Base-by-base conservation (phyloP, 2,797 vertebrate species). In the Scyliorhinus canicula region DNA sequence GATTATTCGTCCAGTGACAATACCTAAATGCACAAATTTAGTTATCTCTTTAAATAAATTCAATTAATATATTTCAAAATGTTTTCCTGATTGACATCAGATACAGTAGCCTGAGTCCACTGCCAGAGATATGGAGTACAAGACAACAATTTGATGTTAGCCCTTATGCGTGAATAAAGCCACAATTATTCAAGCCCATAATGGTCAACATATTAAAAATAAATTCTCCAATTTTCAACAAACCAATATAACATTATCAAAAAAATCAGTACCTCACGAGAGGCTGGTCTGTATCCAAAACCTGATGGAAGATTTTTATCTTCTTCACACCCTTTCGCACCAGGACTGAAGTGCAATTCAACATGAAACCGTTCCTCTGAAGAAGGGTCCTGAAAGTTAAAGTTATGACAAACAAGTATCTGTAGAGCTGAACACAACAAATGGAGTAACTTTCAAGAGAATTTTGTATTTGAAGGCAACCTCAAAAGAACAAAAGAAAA, bases 301-400 rank as follows among this genome's bases (percentile, higher is more conserved):
- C 98, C 98, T 93, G 98, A 97, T 0, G 98, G 98, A 79, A 98
- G 97, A 96, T 98, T 98, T 97, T 98, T 98, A 95, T 98, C 98
- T 96, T 98, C 98, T 95, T 98, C 98, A 96, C 98, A 98, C 60
- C 98, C 98, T 97, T 98, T 98, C 35, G 98, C 98, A 96, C 98
- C 98, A 60, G 98, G 98, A 96, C 98, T 98, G 77, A 98, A 98
- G 96, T 98, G 98, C 95, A 98, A 97, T 95, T 98, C 98, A 95
- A 98, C 98, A 95, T 98, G 98, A 96, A 98, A 98, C 85, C 98
- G 97, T 57, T 98, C 98, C 95, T 98, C 98, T 0, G 98, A 98
- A 24, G 98, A 97, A 95, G 98, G 97, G 95, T 98, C 98, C 98
- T 98, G 95, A 95, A 96, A 93, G 85, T 96, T 74, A 95, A 65